phyloP scores from a whole-genome alignment of 2,888 invertebrate species.

The Drosophila koepferae region DNA sequence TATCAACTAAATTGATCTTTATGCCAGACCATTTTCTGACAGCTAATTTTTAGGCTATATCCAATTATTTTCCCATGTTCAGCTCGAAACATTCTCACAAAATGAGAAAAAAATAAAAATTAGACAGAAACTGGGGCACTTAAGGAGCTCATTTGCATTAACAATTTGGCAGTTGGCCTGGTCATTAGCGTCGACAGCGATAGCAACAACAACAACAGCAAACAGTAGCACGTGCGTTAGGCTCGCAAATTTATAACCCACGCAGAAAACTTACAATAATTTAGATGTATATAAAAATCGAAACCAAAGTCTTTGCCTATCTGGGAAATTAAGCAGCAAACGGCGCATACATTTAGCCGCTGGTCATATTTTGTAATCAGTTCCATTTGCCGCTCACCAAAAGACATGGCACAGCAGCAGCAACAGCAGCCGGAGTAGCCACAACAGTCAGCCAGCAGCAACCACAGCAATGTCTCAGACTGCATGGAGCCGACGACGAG shows the following conservation, averaged over 20 bases:
- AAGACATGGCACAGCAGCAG: conserved; percentile 50
- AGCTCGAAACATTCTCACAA: conserved; percentile 5
- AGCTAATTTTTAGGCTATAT: background rate
- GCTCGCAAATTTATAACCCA: conserved; percentile 67
- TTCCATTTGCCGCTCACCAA: conserved; percentile 78
- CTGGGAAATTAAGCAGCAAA: conserved; percentile 76
- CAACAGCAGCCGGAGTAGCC: conserved; percentile 11
- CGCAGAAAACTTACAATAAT: conserved; percentile 57
- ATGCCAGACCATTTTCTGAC: background rate
- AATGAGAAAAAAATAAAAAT: background rate
- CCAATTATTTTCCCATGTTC: conserved; percentile 27
- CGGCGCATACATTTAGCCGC: conserved; percentile 78
- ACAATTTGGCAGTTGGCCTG: conserved; percentile 54
- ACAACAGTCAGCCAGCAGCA: background rate
- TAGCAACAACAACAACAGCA: conserved; percentile 26
- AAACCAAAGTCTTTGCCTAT: conserved; percentile 47
- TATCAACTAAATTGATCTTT: background rate
- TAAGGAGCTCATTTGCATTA: conserved; percentile 63
- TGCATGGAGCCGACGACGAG: conserved; percentile 67
- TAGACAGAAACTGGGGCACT: conserved; percentile 49
- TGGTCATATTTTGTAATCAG: conserved; percentile 78
- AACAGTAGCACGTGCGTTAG: conserved; percentile 73
- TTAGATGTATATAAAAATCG: conserved; percentile 24
- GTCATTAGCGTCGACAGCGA: conserved; percentile 51
- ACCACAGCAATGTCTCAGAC: conserved; percentile 66